Conservation (phyloP, 2,888 invertebrate genomes). For the Pelosia muscerda region DNA sequence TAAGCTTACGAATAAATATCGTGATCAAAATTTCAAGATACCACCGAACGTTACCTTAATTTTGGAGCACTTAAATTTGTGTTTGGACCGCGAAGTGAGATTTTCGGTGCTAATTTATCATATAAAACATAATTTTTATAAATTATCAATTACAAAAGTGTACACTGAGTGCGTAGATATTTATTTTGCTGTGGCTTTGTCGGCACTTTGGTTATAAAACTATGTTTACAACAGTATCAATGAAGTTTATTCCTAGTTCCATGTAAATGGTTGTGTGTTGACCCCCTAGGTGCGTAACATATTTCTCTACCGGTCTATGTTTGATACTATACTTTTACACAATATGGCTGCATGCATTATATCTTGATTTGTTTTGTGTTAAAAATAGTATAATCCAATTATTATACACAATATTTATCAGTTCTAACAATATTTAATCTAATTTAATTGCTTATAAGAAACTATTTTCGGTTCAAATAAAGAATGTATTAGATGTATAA, state of each 20-base stretch:
- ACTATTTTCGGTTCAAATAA: neutral
- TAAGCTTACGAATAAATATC: constrained; percentile 23
- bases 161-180: constrained; percentile 3
- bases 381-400: neutral
- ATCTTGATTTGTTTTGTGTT: neutral
- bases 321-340: neutral
- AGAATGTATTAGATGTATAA: neutral
- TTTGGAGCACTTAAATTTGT: constrained; percentile 26
- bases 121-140: constrained; percentile 23
- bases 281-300: constrained; percentile 37
- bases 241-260: constrained; percentile 54
- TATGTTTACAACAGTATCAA: constrained; percentile 71
- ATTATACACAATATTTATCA: neutral
- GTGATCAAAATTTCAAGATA: constrained; percentile 20
- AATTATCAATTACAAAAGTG: constrained; percentile 33
- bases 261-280: constrained; percentile 18
- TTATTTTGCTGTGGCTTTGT: constrained; percentile 45
- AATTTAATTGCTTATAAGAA: neutral
- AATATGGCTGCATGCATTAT: neutral
- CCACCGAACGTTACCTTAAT: constrained; percentile 26
- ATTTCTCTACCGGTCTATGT: constrained; percentile 6
- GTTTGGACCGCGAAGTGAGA: constrained; percentile 40
- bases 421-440: neutral
- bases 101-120: constrained; percentile 28
- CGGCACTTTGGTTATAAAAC: constrained; percentile 79